These are phyloP conservation scores for Hylomyscus alleni DNA, from an alignment of 2,797 vertebrate genomes.

Conservation along the genomic window DNA sequence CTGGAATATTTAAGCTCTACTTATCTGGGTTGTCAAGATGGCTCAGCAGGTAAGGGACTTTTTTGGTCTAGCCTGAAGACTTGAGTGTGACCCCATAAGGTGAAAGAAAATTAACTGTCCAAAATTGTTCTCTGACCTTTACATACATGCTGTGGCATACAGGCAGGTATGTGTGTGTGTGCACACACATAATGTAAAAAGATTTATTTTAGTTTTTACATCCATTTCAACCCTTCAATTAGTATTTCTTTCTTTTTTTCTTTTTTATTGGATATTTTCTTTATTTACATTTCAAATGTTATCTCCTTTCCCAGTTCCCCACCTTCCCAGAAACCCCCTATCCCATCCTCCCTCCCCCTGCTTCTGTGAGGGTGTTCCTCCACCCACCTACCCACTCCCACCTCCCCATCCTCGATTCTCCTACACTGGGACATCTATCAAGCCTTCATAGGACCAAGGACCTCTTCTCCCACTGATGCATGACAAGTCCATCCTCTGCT, in stretches of 20 bases:
- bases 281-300: no score
- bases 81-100: background rate
- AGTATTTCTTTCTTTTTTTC: background rate
- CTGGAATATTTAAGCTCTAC: background rate
- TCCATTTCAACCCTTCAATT: background rate
- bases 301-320: no score
- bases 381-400: no score
- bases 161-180: accelerated
- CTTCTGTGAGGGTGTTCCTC: no score
- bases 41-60: background rate
- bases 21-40: background rate
- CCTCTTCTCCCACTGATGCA: no score
- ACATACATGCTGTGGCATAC: background rate
- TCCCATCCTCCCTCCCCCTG: no score
- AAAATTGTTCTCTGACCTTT: background rate
- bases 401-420: no score
- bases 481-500: no score
- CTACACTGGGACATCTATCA: no score
- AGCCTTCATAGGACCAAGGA: no score
- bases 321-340: no score
- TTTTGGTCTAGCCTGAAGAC: background rate
- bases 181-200: background rate
- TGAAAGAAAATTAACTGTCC: background rate
- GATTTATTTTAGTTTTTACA: background rate
- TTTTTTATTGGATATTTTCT: no score